Evolutionary conservation across 1,140 invertebrate species (phyloP), one percentile per base, ranked within the genome.

Genomic region (Camponotus vicinus): DNA sequence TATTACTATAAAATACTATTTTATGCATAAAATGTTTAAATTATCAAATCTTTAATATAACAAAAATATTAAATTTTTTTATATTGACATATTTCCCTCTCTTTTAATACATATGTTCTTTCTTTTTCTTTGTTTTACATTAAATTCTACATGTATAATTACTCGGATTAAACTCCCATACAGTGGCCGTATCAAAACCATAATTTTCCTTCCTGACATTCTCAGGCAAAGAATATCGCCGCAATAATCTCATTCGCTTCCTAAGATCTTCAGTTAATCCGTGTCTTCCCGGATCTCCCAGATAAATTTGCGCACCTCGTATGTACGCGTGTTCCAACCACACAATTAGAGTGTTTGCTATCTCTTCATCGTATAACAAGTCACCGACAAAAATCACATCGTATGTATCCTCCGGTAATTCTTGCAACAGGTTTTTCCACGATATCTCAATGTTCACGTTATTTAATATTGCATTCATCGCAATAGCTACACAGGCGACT

Each of bases 311-410:
- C 85, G 95, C 94, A 6, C 94, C 94, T 4, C 92, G 70, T 2
- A 42, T 40, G 13, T 84, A 64, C 6, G 95, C 84, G 9, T 78
- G 76, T 5, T 90, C 79, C 0, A 96, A 88, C 96, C 96, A 96
- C 0, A 94, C 86, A 52, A 96, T 95, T 13, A 96, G 82, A 9
- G 79, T 42, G 5, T 86, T 91, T 1, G 95, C 94, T 70, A 96
- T 95, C 66, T 95, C 94, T 85, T 96, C 95, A 86, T 96, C 95
- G 86, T 96, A 96, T 84, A 96, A 95, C 92, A 96, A 95, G 89
- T 96, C 96, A 15, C 96, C 96, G 27, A 96, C 91, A 9, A 96
- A 91, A 45, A 96, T 93, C 2, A 95, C 90, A 86, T 96, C 95
- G 71, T 94, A 95, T 8, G 91, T 75, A 7, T 90, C 80, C 18